Percentiles rank a stretch among this genome's conserved stretches.
These are phyloP conservation scores for Cheilosia vernalis DNA, from an alignment of 2,888 invertebrate genomes.

Conservation along the genomic window DNA sequence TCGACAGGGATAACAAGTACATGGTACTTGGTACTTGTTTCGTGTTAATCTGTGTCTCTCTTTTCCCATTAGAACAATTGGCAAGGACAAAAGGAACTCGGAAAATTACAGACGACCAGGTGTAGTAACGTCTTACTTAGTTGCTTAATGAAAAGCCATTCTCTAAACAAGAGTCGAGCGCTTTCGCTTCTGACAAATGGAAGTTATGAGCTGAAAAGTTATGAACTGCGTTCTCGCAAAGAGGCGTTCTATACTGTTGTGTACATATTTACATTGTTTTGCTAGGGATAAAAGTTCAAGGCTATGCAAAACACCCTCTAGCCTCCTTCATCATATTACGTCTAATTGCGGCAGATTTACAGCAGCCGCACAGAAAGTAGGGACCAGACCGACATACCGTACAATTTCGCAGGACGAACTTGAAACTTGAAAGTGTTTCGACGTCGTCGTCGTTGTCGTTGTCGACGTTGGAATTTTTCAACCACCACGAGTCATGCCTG, in stretches of 20 bases:
- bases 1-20: constrained; percentile 56
- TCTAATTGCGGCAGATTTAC: constrained; percentile 73
- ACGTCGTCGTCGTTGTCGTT: constrained; percentile 26
- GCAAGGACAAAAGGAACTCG: constrained; percentile 13
- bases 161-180: constrained; percentile 22
- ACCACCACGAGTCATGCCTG: constrained; percentile 47
- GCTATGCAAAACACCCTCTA: constrained; percentile 46
- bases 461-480: constrained; percentile 32
- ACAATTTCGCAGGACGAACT: constrained; percentile 60
- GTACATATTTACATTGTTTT: constrained; percentile 13
- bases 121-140: constrained; percentile 61
- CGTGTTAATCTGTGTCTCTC: constrained; percentile 51
- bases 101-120: not conserved
- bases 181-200: constrained; percentile 37
- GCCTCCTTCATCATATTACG: constrained; percentile 56
- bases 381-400: not conserved
- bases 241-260: not conserved
- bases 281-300: constrained; percentile 67
- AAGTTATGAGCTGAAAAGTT: constrained; percentile 45
- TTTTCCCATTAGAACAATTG: constrained; percentile 11
- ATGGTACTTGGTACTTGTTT: constrained; percentile 58
- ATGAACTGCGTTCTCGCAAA: constrained; percentile 37
- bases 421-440: constrained; percentile 69
- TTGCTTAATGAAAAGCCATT: constrained; percentile 69
- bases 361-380: constrained; percentile 42